Evolutionary conservation across 2,113 vertebrate genomes (phyloP).

Genomic region (Astatotilapia flaviijosephi): DNA sequence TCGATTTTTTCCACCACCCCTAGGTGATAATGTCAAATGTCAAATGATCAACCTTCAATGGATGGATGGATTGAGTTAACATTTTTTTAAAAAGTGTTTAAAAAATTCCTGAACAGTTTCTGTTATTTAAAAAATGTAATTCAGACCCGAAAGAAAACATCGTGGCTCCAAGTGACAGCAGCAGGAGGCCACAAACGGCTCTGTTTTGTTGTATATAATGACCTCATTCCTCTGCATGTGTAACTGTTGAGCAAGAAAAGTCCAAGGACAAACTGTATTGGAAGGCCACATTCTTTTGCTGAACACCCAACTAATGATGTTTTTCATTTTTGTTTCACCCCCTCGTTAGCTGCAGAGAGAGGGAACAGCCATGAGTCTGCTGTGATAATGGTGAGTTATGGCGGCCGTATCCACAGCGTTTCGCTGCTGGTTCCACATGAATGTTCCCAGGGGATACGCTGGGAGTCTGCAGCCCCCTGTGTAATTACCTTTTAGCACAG

Average conservation of each 20-base stretch:
- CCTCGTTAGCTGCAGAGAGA: constrained; percentile 31
- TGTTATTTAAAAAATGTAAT: not conserved
- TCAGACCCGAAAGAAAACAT: not conserved
- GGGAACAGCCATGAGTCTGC: constrained; percentile 45
- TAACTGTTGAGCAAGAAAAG: not conserved
- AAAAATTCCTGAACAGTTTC: not conserved
- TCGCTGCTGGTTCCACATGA: constrained; percentile 44
- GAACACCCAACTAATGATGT: constrained; percentile 45
- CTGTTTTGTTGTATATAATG: not conserved
- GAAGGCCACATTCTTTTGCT: constrained; percentile 20
- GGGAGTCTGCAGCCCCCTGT: constrained; percentile 4
- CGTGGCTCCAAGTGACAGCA: not conserved
- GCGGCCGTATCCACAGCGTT: not conserved
- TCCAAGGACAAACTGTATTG: not conserved
- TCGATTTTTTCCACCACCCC: accelerated
- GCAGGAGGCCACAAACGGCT: not conserved
- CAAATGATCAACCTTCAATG: not conserved
- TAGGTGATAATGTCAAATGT: not conserved
- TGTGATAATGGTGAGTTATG: constrained; percentile 73
- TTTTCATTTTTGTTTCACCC: constrained; percentile 39
- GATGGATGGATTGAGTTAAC: not conserved
- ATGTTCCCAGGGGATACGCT: constrained; percentile 10
- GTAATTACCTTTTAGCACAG: constrained; percentile 46
- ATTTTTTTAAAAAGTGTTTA: not conserved
- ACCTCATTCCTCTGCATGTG: not conserved